phyloP scores from a whole-genome alignment of 2,888 invertebrate genomes.

The Cynaeus angustus region DNA sequence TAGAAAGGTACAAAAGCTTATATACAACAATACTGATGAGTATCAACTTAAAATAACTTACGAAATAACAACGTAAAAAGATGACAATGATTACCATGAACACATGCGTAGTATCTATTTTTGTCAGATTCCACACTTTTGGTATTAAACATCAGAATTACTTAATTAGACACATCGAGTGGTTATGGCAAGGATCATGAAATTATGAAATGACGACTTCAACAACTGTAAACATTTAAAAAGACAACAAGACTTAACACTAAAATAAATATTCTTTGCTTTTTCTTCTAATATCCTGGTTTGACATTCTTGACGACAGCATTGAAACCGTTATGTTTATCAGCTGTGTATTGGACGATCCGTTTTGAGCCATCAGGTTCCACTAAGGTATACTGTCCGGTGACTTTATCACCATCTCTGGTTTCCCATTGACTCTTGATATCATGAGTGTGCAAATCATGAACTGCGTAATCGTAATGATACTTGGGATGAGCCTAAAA shows the following conservation, averaged over 20 bases:
- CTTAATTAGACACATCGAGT: conserved; percentile 24
- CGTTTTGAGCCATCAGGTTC: conserved; percentile 69
- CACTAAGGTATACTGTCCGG: conserved; percentile 70
- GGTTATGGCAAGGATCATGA: conserved; percentile 46
- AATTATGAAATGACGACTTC: conserved; percentile 32
- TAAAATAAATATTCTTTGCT: conserved; percentile 34
- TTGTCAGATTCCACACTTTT: neutral
- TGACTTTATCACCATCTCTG: conserved; percentile 70
- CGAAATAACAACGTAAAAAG: conserved; percentile 29
- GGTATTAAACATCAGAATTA: too few species aligned
- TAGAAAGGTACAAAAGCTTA: conserved; percentile 36
- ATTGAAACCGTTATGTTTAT: conserved; percentile 69
- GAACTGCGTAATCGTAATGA: conserved; percentile 71
- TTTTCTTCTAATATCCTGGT: conserved; percentile 57
- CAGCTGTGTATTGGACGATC: conserved; percentile 68
- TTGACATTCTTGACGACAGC: conserved; percentile 67
- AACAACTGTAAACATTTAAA: conserved; percentile 41
- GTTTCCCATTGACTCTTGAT: conserved; percentile 72
- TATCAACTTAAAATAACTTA: conserved; percentile 30
- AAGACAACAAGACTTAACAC: conserved; percentile 35
- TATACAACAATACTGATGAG: conserved; percentile 39
- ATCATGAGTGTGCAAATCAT: conserved; percentile 72
- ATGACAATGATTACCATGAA: conserved; percentile 54
- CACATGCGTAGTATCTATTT: conserved; percentile 57
- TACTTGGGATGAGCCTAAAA: conserved; percentile 70